Evolutionary conservation across 2,888 invertebrate genomes (phyloP).

Genomic region (Drosophila yooni): DNA sequence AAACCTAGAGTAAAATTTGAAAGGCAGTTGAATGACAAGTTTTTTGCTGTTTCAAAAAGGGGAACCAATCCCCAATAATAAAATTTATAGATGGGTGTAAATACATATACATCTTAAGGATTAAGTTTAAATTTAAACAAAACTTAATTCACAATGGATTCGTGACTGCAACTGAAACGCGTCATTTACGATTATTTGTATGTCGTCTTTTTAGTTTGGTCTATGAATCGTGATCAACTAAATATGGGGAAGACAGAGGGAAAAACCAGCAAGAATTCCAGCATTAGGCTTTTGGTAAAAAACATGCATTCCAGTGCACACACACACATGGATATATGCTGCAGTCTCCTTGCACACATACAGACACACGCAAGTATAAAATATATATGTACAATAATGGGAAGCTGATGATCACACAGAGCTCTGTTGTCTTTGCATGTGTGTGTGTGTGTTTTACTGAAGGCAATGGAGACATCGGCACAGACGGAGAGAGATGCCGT

Average conservation of each 20-base stretch:
- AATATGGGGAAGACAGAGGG: not conserved
- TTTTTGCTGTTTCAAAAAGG: not conserved
- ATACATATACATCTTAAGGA: not conserved
- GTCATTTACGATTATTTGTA: not conserved
- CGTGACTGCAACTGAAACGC: not conserved
- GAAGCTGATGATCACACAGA: slow-evolving; percentile 36
- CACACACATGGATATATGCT: not conserved
- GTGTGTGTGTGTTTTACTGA: slow-evolving; percentile 28
- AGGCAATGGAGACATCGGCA: slow-evolving; percentile 5
- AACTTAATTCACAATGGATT: not conserved
- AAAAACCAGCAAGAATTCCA: not conserved
- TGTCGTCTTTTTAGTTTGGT: not conserved
- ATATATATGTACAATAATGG: slow-evolving; percentile 22
- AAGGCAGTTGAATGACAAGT: not conserved
- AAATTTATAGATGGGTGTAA: too few relatives aligned
- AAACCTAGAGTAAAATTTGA: not conserved
- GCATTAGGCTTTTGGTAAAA: not conserved
- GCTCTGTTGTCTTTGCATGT: not conserved
- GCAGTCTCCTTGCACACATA: not conserved
- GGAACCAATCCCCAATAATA: not conserved
- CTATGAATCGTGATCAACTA: slow-evolving; percentile 5
- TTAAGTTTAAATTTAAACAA: not conserved
- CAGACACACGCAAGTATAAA: not conserved
- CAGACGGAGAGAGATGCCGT: slow-evolving; percentile 9
- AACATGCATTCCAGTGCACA: slow-evolving; percentile 1